These are phyloP conservation scores for Meloidogyne chitwoodi DNA, from an alignment of 1,140 invertebrate species.

Conservation along the genomic window DNA sequence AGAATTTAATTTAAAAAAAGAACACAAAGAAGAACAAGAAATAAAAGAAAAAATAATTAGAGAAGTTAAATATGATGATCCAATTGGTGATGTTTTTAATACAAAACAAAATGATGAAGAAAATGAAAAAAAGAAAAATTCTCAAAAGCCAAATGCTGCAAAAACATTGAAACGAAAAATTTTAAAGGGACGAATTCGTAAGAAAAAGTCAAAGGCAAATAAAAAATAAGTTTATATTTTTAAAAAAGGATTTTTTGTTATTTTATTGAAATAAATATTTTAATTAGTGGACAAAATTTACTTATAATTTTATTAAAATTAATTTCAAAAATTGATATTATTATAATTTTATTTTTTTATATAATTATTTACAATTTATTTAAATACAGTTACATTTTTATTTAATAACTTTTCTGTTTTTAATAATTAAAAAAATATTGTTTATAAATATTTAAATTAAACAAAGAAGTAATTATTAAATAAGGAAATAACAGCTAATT, in stretches of 20 bases:
- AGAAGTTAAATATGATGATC: slow-evolving; percentile 24
- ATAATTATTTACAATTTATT: too few relatives aligned
- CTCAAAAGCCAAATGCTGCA: background rate
- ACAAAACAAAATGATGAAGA: slow-evolving; percentile 22
- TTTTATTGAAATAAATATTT: background rate
- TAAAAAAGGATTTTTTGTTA: background rate
- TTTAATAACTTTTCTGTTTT: too few relatives aligned
- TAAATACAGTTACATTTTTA: too few relatives aligned
- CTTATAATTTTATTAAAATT: too few relatives aligned
- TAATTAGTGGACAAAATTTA: background rate
- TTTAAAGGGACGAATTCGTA: slow-evolving; percentile 1
- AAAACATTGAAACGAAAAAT: slow-evolving; percentile 8
- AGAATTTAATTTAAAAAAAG: slow-evolving; percentile 17
- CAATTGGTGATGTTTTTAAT: slow-evolving; percentile 36
- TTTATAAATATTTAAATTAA: too few relatives aligned
- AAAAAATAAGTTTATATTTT: background rate
- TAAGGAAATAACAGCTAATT: too few relatives aligned
- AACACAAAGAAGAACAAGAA: slow-evolving; percentile 23
- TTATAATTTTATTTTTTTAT: too few relatives aligned
- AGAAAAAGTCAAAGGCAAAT: background rate
- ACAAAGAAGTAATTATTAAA: too few relatives aligned
- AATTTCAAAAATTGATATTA: too few relatives aligned
- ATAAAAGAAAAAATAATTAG: slow-evolving; percentile 33
- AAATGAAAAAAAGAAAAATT: background rate
- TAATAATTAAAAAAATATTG: too few relatives aligned